Conservation (phyloP, 2,113 vertebrate genomes). For the Tachysurus vachellii region DNA sequence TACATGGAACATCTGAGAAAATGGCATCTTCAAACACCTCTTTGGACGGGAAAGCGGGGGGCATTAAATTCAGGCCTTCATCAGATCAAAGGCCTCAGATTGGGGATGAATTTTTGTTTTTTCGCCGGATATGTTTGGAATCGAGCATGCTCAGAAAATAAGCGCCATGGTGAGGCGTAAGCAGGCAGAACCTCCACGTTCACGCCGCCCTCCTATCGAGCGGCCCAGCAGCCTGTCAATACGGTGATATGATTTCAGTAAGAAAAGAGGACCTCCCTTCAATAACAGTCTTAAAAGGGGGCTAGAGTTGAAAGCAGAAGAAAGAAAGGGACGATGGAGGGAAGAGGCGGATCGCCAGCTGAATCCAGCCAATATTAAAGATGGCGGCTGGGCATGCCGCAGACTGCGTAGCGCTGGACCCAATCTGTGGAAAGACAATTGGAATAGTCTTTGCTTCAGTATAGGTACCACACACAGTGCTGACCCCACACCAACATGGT, state of each 20-base stretch:
- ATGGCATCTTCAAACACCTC: conserved; percentile 73
- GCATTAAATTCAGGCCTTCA: conserved; percentile 78
- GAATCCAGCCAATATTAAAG: conserved; percentile 78
- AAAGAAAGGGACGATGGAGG: conserved; percentile 71
- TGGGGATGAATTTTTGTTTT: conserved; percentile 63
- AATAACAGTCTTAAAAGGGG: conserved; percentile 70
- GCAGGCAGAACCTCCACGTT: conserved; percentile 77
- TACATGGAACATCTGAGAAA: conserved; percentile 80
- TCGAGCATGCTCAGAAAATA: conserved; percentile 63
- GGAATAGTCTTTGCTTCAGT: conserved; percentile 65
- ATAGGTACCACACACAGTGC: conserved; percentile 61
- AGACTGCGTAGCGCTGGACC: conserved; percentile 71
- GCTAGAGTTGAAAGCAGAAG: conserved; percentile 66
- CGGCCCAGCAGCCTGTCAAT: conserved; percentile 81
- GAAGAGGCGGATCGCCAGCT: conserved; percentile 74
- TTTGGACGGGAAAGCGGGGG: conserved; percentile 62
- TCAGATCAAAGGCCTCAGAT: conserved; percentile 82
- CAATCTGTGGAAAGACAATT: conserved; percentile 64
- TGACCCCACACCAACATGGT: conserved; percentile 59
- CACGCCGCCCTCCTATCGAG: conserved; percentile 73
- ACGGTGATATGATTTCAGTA: conserved; percentile 72
- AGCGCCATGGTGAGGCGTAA: conserved; percentile 73
- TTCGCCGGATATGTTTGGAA: conserved; percentile 61
- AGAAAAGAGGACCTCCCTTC: conserved; percentile 68
- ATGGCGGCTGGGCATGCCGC: conserved; percentile 76